Conservation (phyloP, 2,113 vertebrate species). For the Enhydra lutris region DNA sequence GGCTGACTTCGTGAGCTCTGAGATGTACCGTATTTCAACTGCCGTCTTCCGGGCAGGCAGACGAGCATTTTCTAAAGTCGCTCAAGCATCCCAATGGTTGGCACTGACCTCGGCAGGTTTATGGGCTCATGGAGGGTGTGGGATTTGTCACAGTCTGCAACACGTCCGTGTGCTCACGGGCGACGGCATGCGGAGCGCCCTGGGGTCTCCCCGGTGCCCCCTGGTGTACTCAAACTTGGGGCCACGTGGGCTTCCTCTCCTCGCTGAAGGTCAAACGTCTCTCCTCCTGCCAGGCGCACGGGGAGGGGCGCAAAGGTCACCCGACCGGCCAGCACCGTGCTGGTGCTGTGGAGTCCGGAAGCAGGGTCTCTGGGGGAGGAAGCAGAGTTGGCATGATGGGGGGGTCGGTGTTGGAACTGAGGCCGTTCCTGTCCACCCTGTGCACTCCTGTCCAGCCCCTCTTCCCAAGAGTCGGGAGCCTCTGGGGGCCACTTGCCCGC, state of each 20-base stretch:
- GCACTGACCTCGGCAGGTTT: too few relatives aligned
- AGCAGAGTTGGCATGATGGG: not conserved
- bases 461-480: accelerated
- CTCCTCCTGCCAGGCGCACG: not conserved
- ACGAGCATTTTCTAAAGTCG: too few relatives aligned
- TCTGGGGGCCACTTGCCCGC: not conserved
- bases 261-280: not conserved
- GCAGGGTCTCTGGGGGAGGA: not conserved
- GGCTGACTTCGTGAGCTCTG: too few relatives aligned
- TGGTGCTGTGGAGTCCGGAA: not conserved
- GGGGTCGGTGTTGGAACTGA: not conserved
- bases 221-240: not conserved
- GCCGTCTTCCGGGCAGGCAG: too few relatives aligned
- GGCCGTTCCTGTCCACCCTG: not conserved
- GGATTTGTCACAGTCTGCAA: too few relatives aligned
- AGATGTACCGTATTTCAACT: too few relatives aligned
- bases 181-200: too few relatives aligned
- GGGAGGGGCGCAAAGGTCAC: not conserved
- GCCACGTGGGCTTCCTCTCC: accelerated
- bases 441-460: not conserved
- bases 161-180: too few relatives aligned
- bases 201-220: not conserved
- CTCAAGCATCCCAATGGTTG: too few relatives aligned
- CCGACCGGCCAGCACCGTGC: not conserved
- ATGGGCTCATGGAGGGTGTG: too few relatives aligned